Conservation (phyloP, 2,888 invertebrate species). For the Eledona agricola region DNA sequence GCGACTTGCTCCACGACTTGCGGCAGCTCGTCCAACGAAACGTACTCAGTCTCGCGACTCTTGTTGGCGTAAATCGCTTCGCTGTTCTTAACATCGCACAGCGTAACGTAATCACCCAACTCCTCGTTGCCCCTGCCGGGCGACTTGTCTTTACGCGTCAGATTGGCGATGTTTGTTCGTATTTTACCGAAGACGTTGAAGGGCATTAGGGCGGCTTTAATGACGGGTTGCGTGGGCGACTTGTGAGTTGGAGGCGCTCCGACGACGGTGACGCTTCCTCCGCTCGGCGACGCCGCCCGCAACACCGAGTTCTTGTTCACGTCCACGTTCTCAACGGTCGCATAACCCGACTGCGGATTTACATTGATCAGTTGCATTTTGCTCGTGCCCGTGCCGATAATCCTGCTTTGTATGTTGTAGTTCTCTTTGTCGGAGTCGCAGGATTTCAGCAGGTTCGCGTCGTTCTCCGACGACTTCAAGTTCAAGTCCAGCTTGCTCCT, state of each 20-base stretch:
- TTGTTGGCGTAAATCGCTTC: conserved; percentile 70
- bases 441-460: conserved; percentile 40
- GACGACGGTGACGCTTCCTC: conserved; percentile 55
- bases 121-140: conserved; percentile 59
- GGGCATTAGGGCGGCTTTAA: conserved; percentile 67
- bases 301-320: conserved; percentile 38
- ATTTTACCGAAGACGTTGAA: conserved; percentile 78
- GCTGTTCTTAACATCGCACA: conserved; percentile 83
- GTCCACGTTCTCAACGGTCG: conserved; percentile 57
- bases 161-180: conserved; percentile 61
- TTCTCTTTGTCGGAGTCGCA: conserved; percentile 42
- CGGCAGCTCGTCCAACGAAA: conserved; percentile 82
- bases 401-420: conserved; percentile 37
- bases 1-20: conserved; percentile 48
- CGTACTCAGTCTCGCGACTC: conserved; percentile 76
- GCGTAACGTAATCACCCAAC: conserved; percentile 90
- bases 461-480: conserved; percentile 18
- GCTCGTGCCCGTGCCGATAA: conserved; percentile 44
- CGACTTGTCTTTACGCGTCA: conserved; percentile 63
- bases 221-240: conserved; percentile 52
- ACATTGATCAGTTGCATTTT: conserved; percentile 57
- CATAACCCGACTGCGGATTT: conserved; percentile 59
- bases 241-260: conserved; percentile 28
- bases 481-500: conserved; percentile 34
- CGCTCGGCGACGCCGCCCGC: conserved; percentile 59